Evolutionary conservation across 2,888 invertebrate genomes (phyloP), one percentile per base, ranked within the genome.

Genomic region (Cerceris ruficornis): DNA sequence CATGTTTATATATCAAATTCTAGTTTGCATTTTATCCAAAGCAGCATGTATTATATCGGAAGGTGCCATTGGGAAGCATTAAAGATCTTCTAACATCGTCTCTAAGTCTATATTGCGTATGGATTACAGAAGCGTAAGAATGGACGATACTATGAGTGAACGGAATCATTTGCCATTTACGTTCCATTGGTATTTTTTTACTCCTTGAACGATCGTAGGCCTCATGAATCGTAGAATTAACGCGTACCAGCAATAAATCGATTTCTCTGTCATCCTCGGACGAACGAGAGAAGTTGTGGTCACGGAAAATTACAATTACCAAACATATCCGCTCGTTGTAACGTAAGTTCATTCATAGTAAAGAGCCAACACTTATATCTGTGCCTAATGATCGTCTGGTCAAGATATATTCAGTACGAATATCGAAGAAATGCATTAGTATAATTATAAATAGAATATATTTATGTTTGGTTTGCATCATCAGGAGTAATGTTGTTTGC

Each of bases 381-480:
- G 87, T 88, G 87, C 89, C 85, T 85, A 83, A 89, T 76, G 80
- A 83, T 81, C 81, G 79, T 89, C 89, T 88, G 89, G 87, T 88
- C 88, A 87, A 87, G 76, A 81, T 82, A 83, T 86, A 82, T 86
- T 80, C 82, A 75, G 54, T 70, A 79, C 70, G 69, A 85, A 83
- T 83, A 86, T 85, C 64, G 60, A 80, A 80, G 65, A 80, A 81
- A 79, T 82, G 83, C 81, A 77, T 81, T 81, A 87, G 75, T 83
- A 84, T 81, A 86, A 88, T 82, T 86, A 87, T 86, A 86, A 87
- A 87, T 90, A 89, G 74, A 85, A 83, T 87, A 88, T 89, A 89
- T 85, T 87, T 89, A 89, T 90, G 88, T 88, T 88, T 90, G 88
- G 80, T 88, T 90, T 90, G 87, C 88, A 88, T 89, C 84, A 87